These are phyloP conservation scores for Myrmecophaga tridactyla DNA, from an alignment of 2,113 vertebrate species.

Conservation along the genomic window DNA sequence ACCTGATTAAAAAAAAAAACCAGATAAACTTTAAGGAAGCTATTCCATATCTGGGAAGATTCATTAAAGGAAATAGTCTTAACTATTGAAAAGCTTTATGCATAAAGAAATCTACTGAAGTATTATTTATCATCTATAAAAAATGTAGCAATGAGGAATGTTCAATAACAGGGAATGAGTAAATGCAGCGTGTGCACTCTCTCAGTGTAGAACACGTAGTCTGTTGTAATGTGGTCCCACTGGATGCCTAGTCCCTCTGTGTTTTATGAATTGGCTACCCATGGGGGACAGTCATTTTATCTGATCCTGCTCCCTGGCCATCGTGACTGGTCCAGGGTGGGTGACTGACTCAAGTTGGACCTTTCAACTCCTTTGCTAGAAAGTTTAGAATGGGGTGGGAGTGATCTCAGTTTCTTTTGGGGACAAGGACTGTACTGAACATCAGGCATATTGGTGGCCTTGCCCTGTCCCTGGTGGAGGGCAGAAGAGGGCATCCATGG, in stretches of 20 bases:
- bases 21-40: constrained; percentile 30
- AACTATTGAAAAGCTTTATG: constrained; percentile 7
- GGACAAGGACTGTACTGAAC: not conserved
- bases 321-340: not conserved
- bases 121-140: not conserved
- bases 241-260: not conserved
- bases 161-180: not conserved
- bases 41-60: constrained; percentile 44
- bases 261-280: not conserved
- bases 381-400: not conserved
- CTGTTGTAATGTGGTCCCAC: too few relatives aligned
- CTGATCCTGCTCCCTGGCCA: not conserved
- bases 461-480: not conserved
- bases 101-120: not conserved
- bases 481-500: not conserved
- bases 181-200: fast-evolving
- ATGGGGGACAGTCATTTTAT: not conserved
- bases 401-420: not conserved
- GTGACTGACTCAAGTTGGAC: not conserved
- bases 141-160: not conserved
- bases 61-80: constrained; percentile 14
- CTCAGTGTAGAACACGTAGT: not conserved
- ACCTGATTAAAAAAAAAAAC: constrained; percentile 19
- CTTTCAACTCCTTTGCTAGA: not conserved
- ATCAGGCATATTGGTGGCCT: not conserved